These are phyloP conservation scores for Argyrosomus japonicus DNA, from an alignment of 2,113 vertebrate species.

Conservation along the genomic window DNA sequence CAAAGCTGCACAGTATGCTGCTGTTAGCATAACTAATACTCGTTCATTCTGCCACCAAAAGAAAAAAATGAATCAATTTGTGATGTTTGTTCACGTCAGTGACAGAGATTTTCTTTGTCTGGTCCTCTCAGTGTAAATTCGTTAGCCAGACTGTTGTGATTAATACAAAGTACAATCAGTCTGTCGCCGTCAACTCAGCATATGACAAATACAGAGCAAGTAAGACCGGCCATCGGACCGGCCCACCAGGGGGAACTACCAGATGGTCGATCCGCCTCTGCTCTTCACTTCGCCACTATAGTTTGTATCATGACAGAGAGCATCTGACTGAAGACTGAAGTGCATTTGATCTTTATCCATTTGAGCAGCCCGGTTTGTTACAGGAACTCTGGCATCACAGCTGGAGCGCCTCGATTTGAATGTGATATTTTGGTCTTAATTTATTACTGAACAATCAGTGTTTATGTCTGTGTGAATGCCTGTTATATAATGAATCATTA, in stretches of 20 bases:
- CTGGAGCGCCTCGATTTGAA: not conserved
- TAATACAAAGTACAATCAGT: conserved; percentile 46
- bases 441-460: conserved; percentile 1
- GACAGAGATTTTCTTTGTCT: conserved; percentile 25
- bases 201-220: conserved; percentile 38
- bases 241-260: conserved; percentile 22
- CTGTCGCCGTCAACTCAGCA: conserved; percentile 49
- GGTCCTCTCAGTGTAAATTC: not conserved
- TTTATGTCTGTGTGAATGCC: conserved; percentile 6
- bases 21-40: not conserved
- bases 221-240: conserved; percentile 1
- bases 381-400: not conserved
- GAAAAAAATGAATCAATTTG: conserved; percentile 11
- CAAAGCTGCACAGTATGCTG: conserved; percentile 1
- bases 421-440: conserved; percentile 17
- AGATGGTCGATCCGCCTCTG: conserved; percentile 38
- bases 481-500: not conserved
- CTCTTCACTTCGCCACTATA: not conserved
- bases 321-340: conserved; percentile 10
- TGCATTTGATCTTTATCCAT: not conserved
- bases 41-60: not conserved
- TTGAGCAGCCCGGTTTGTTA: not conserved
- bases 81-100: conserved; percentile 10
- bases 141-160: conserved; percentile 33
- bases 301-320: conserved; percentile 30